Evolutionary conservation across 92 coral and sea anemone genomes (phyloP).

Genomic region (Phymanthus crucifer): DNA sequence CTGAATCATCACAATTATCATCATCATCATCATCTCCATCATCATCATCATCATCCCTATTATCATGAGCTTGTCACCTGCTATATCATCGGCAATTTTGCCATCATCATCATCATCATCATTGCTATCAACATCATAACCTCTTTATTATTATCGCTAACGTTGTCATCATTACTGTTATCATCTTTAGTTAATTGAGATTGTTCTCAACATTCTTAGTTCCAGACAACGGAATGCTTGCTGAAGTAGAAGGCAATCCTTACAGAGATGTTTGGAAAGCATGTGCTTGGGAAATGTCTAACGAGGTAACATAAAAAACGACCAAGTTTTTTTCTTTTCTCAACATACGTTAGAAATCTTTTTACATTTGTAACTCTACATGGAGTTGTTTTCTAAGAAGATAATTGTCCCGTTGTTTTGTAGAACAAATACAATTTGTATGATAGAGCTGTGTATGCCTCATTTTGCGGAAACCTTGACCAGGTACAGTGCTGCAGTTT

Average conservation of each 20-base stretch:
- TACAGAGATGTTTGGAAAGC: slow-evolving; percentile 93
- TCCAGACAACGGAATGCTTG: slow-evolving; percentile 47
- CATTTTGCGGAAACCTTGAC: slow-evolving; percentile 83
- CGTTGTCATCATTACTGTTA: neutral
- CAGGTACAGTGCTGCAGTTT: slow-evolving; percentile 69
- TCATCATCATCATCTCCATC: no score
- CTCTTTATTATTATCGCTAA: neutral
- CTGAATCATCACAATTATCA: no score
- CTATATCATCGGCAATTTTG: neutral
- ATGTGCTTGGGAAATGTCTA: slow-evolving; percentile 83
- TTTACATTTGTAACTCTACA: neutral
- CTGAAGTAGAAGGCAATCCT: slow-evolving; percentile 82
- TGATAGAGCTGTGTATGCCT: slow-evolving; percentile 94
- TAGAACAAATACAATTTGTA: slow-evolving; percentile 66
- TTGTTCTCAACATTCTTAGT: slow-evolving; percentile 10
- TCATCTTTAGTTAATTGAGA: neutral
- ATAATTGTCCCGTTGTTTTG: neutral
- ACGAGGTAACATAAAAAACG: slow-evolving; percentile 42
- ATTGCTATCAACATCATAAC: neutral
- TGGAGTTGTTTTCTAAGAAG: neutral
- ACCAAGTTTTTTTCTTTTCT: neutral
- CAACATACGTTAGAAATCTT: neutral
- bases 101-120: neutral
- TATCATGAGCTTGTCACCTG: no score
- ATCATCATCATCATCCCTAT: neutral